Base-by-base conservation (phyloP, 2,888 invertebrate species). In the Pandemis heparana region DNA sequence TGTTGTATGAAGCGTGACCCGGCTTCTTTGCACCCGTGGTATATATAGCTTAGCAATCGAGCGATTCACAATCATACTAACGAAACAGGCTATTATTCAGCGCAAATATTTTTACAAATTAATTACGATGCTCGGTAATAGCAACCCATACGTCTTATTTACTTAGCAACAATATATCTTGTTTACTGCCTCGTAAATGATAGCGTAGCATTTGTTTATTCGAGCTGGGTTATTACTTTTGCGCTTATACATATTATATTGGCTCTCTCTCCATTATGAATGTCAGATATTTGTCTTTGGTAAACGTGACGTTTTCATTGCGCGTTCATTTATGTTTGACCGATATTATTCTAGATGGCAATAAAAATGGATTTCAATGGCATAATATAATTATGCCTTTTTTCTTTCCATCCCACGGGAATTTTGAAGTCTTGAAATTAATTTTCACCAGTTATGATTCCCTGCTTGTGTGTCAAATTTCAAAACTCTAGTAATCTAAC, bases 171-270 rank as follows among this genome's bases (percentile, higher is more conserved):
- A 60, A 60, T 68, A 60, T 46, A 43, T 46, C 60, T 5, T 18
- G 32, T 59, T 67, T 43, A 59, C 59, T 46, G 10, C 16, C 46
- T 60, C 32, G 16, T 59, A 67, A 67, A 67, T 59, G 43, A 67
- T 59, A 18, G n/a, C 59, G n/a, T 67, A 43, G 56, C 12, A 56
- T 56, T 56, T 39, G 68, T 66, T 53, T 68, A 68, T 59, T 59
- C 23, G 43, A 16, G 60, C 38, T n/a, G 38, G 16, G 60, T 61
- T 68, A 60, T 68, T 68, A 43, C 38, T 66, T 66, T 23, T 66
- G 56, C 56, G 16, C 51, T 48, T 48, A 23, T 43, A 12, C 10
- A 12, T 69, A 12, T 32, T 12, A 12, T 69, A 12, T 39, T 61
- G 38, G 2, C 18, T 18, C 16, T 60, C 5, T 23, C 32, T n/a